Evolutionary conservation across 2,888 invertebrate species (phyloP), one percentile per base, ranked within the genome.

Genomic region (Coleophora flavipennella): DNA sequence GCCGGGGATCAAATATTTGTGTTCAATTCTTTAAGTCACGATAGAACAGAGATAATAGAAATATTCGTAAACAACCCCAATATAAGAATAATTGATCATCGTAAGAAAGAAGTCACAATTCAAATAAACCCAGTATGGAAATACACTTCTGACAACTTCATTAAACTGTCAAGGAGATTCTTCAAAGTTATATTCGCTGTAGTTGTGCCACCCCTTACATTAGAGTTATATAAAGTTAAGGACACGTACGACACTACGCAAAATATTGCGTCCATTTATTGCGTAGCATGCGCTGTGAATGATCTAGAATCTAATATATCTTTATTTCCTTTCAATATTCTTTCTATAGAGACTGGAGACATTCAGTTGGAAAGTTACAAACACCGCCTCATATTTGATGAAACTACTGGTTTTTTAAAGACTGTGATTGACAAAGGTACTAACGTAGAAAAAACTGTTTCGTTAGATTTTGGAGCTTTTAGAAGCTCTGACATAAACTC

Each of bases 401-500:
- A 94, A 43, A 86, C 88, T 48, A 90, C 90, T 0, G 95, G 96
- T 0, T 92, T 95, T 50, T 78, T 97, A 51, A 89, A 91, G 44
- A 91, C 91, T 63, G 91, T 93, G 38, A 88, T 92, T 54, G 90
- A 90, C 35, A 88, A 81, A 55, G 64, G 66, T 44, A 72, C 71
- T 29, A 67, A 67, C 43, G 58, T 43, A 8, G 66, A 68, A 49
- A 77, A 72, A 49, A 44, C 45, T 11, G 48, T 81, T 13, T 39
- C 59, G 2, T 50, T 95, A 14, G 91, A 92, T 51, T 96, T 95
- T 61, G 91, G 93, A 0, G 94, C 95, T 0, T 97, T 97, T 65
- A 88, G 89, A 39, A 95, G 95, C 42, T 92, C 94, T 0, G 91
- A 92, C 65, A 90, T 92, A 57, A 93, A 95, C 68, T 95, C 96